phyloP scores from a whole-genome alignment of 2,797 vertebrate genomes.

The Sardinella longiceps region DNA sequence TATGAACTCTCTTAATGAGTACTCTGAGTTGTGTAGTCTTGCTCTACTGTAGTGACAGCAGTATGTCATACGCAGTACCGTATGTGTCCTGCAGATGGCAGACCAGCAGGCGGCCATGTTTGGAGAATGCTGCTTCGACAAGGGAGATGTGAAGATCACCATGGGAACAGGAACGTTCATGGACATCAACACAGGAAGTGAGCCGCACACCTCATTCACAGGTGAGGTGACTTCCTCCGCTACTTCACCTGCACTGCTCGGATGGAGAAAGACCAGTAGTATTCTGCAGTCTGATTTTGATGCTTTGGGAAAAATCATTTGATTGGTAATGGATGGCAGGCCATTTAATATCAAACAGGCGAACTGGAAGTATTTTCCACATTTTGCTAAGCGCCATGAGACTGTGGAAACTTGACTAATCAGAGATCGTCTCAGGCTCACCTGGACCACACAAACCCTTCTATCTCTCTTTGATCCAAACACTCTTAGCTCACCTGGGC shows the following conservation, averaged over 20 bases:
- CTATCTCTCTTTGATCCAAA: too few species aligned
- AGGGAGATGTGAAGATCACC: slow-evolving; percentile 91
- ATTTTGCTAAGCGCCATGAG: too few species aligned
- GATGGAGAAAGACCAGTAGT: background rate
- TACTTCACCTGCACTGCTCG: background rate
- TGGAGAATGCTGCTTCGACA: slow-evolving; percentile 93
- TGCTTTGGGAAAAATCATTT: too few species aligned
- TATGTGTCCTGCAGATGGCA: slow-evolving; percentile 78
- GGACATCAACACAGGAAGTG: slow-evolving; percentile 90
- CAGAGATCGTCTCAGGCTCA: too few species aligned
- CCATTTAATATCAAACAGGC: too few species aligned
- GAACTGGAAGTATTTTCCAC: too few species aligned
- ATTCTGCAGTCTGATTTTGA: too few species aligned
- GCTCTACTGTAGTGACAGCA: background rate
- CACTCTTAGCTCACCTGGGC: too few species aligned
- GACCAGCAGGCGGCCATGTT: slow-evolving; percentile 98
- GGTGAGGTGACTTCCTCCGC: slow-evolving; percentile 61
- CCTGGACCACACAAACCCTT: too few species aligned
- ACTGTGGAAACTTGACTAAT: too few species aligned
- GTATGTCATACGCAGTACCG: background rate
- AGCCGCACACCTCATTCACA: slow-evolving; percentile 77
- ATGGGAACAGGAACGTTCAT: slow-evolving; percentile 97
- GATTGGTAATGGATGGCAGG: too few species aligned
- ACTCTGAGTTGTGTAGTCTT: background rate
- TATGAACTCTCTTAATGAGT: too few species aligned